Evolutionary conservation across 2,797 vertebrate genomes (phyloP).

Genomic region (Danionella dracula): DNA sequence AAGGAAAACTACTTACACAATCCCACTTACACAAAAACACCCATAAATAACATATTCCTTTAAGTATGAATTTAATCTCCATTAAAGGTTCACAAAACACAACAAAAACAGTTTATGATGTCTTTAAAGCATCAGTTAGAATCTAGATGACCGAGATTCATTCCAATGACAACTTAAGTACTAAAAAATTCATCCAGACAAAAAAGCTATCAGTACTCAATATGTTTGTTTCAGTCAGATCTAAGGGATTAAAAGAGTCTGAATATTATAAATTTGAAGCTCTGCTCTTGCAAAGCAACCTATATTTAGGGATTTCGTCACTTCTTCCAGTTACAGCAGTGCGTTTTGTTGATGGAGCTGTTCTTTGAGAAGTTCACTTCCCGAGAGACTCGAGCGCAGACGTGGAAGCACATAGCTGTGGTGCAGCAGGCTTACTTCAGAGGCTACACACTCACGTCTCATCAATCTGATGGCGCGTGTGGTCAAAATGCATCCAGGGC

Average conservation of each 20-base stretch:
- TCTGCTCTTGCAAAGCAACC: constrained; percentile 6
- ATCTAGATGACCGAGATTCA: no score
- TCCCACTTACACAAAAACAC: no score
- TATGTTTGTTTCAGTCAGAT: background rate
- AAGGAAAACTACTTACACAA: no score
- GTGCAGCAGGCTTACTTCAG: constrained; percentile 53
- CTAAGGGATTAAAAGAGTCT: background rate
- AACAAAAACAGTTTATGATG: no score
- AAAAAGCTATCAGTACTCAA: background rate
- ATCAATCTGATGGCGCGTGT: constrained; percentile 50
- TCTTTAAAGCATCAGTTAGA: no score
- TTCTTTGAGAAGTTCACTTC: constrained; percentile 29
- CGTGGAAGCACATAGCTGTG: constrained; percentile 49
- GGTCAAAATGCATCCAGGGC: constrained; percentile 54
- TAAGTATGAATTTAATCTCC: no score
- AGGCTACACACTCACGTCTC: constrained; percentile 48
- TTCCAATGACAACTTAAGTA: no score
- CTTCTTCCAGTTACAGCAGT: constrained; percentile 31
- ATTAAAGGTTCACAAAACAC: no score
- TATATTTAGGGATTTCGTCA: constrained; percentile 32
- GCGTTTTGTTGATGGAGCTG: constrained; percentile 28
- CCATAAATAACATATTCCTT: no score
- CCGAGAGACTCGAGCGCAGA: constrained; percentile 38
- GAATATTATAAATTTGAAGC: constrained; percentile 10
- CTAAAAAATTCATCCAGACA: background rate